Base-by-base conservation (phyloP, 2,888 invertebrate genomes). In the Agrochola litura region DNA sequence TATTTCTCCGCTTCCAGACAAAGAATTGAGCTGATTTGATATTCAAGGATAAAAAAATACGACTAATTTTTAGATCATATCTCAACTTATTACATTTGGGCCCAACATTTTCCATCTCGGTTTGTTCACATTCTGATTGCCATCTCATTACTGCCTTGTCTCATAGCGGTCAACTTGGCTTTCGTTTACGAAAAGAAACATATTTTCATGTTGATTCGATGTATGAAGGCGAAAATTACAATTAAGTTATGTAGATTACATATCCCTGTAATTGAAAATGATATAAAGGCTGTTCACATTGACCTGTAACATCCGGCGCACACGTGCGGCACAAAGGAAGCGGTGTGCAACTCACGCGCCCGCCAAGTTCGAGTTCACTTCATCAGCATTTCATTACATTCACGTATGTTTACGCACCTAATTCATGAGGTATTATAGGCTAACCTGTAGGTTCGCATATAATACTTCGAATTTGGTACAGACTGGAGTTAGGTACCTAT, bases 341-440 rank as follows among this genome's bases (percentile, higher is more conserved):
- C 67, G 82, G 52, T 61, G 65, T 49, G 79, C 79, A n/a, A 58
- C 61, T 78, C 68, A 63, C 30, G 71, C 71, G 30, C 37, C n/a
- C 2, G 69, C 63, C 61, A 68, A 72, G 41, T 77, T 77, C 84
- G 79, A 84, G 84, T 82, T 79, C 84, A 82, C n/a, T 68, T 80
- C 67, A 74, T 71, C 76, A 66, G 66, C 54, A 54, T 54, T 54
- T 52, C 82, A 68, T 68, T 70, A 58, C 37, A 49, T 73, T 54
- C 73, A 64, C 74, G 30, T 41, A 14, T 41, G 25, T 63, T 81
- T 56, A 30, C 56, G 16, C 52, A 66, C 22, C 25, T 19, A 52
- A 52, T 16, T 52, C 30, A 49, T 67, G 60, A 43, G 54, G 37
- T 54, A 61, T 65, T 76, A 49, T 52, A 43, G 54, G 30, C 54